Evolutionary conservation across 2,797 vertebrate genomes (phyloP), one percentile per base, ranked within the genome.

Genomic region (Macropodus opercularis): DNA sequence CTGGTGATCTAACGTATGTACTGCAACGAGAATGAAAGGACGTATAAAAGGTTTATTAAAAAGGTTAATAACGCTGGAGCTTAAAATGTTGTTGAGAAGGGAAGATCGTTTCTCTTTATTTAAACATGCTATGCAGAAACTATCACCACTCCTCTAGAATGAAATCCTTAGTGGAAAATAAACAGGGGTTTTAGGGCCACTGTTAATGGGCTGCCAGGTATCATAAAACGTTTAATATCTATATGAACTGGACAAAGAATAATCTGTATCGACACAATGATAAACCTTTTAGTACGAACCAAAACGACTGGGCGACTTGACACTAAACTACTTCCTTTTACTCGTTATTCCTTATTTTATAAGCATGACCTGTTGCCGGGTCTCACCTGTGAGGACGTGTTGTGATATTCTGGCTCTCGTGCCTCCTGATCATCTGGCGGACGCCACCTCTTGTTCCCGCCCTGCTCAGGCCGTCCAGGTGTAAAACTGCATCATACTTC

Each of bases 381-480:
- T 17, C 81, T 88, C 24, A 93, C 91, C 91, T 84, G 52, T n/a
- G 6, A 4, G 66, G 26, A 81, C 82, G 68, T 5, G 49, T 43
- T 2, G 35, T 13, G 29, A 18, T 41, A 66, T 77, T 57, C 7
- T 76, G 61, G 11, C 18, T 42, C 36, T 92, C 74, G 13, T 94
- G 93, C 13, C 57, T 79, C 44, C 34, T 69, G 11, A 91, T 53
- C 1, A 91, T 54, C 1, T 83, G 67, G 1, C n/a, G 21, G 49
- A 84, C 29, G 0, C 80, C 80, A 0, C 62, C 67, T 14, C 21
- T 50, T n/a, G 41, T 18, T 10, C 48, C 65, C 0, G 10, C 27
- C 14, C n/a, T 27, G 15, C 56, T 63, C 5, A 21, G 8, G 1
- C 53, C 75, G 4, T 80, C 69, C 63, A 90, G 53, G 9, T 80